Conservation (phyloP, 2,797 vertebrate genomes). For the Fringilla coelebs region DNA sequence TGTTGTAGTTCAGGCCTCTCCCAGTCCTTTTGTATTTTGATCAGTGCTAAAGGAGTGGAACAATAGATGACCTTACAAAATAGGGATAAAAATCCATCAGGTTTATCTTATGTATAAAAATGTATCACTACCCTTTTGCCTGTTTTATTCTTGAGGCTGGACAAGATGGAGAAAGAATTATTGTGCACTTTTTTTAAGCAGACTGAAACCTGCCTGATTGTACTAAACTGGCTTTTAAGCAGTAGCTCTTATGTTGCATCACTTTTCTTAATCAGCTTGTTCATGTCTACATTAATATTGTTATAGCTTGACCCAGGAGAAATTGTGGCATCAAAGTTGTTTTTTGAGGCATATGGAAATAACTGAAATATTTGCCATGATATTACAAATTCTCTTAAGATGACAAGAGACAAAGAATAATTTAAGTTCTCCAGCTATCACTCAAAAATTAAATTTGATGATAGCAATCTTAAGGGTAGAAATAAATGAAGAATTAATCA, state of each 20-base stretch:
- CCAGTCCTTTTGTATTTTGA: neutral
- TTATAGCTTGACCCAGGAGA: neutral
- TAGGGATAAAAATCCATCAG: neutral
- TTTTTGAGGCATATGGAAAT: neutral
- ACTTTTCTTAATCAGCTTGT: neutral
- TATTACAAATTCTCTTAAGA: neutral
- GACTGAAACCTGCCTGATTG: neutral
- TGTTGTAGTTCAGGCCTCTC: neutral
- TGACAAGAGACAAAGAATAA: neutral
- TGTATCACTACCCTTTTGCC: neutral
- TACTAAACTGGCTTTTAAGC: neutral
- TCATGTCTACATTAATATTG: neutral
- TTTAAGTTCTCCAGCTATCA: neutral
- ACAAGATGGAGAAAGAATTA: neutral
- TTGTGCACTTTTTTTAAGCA: neutral
- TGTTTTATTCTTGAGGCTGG: neutral
- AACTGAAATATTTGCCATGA: neutral
- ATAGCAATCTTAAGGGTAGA: neutral
- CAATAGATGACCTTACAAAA: neutral
- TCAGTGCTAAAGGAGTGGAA: neutral
- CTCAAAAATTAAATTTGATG: neutral
- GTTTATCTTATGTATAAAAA: neutral
- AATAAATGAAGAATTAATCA: neutral
- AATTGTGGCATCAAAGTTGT: neutral
- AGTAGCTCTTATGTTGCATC: neutral